These are phyloP conservation scores for Lagopus leucura DNA, from an alignment of 2,113 vertebrate species.

Conservation along the genomic window DNA sequence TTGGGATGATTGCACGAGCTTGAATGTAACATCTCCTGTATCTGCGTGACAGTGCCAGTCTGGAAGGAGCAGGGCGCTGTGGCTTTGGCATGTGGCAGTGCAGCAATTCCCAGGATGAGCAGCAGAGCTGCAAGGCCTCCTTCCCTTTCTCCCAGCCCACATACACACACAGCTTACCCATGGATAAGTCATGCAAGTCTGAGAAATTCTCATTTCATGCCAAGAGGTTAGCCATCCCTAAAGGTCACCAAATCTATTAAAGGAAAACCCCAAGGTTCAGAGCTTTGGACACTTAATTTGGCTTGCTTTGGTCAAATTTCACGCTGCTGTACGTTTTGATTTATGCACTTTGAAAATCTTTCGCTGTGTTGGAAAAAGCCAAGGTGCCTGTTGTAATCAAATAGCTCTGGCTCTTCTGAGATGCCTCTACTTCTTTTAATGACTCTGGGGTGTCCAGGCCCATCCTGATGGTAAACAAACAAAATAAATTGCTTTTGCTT, in stretches of 20 bases:
- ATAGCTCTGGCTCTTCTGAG: slow-evolving; percentile 1
- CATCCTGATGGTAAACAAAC: slow-evolving; percentile 37
- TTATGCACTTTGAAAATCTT: slow-evolving; percentile 30
- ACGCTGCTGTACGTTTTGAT: slow-evolving; percentile 42
- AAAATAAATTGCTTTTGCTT: slow-evolving; percentile 47
- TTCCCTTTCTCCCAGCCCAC: neutral
- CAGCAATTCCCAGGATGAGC: too few species aligned
- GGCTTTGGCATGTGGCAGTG: neutral
- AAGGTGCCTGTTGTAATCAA: neutral
- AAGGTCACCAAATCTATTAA: slow-evolving; percentile 50
- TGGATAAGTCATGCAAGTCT: neutral
- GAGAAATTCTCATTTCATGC: slow-evolving; percentile 29
- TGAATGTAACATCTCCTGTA: neutral
- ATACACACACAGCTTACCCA: neutral
- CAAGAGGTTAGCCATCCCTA: neutral
- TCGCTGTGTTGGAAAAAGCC: neutral
- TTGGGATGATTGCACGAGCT: neutral
- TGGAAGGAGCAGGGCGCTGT: neutral
- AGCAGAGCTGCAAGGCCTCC: neutral
- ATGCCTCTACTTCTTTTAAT: slow-evolving; percentile 21
- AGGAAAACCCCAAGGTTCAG: neutral
- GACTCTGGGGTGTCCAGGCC: neutral
- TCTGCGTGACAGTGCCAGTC: neutral
- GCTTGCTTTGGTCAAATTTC: slow-evolving; percentile 55
- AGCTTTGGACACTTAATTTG: slow-evolving; percentile 53